Evolutionary conservation across 2,113 vertebrate genomes (phyloP).

Genomic region (Myiopsitta monachus): DNA sequence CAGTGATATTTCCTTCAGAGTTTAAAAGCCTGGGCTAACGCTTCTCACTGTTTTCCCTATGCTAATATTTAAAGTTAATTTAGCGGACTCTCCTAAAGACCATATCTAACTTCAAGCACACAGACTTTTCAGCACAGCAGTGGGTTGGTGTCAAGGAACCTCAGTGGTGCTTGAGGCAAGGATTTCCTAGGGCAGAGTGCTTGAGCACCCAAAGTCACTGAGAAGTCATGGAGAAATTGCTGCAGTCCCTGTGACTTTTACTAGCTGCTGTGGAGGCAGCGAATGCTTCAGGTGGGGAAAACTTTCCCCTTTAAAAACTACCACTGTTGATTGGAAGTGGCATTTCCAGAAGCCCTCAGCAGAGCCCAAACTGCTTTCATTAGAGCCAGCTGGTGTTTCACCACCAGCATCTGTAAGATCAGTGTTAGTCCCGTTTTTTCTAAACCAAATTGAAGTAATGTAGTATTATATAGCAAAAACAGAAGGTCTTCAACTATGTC

Average conservation of each 20-base stretch:
- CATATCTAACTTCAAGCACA: not conserved
- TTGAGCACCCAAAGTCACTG: not conserved
- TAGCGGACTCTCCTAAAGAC: not conserved
- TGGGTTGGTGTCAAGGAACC: rapidly evolving
- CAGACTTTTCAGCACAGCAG: not conserved
- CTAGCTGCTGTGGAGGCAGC: not conserved
- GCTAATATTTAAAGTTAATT: not conserved
- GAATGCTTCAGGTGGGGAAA: not conserved
- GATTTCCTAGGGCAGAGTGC: not conserved
- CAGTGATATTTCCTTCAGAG: not conserved
- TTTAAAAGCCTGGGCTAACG: not conserved
- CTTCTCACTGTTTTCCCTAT: not conserved
- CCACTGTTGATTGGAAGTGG: not conserved
- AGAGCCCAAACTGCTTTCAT: not conserved
- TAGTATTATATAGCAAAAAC: not conserved
- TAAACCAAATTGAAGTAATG: not conserved
- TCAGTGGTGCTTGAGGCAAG: not conserved
- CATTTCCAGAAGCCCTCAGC: not conserved
- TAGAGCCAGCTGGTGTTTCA: not conserved
- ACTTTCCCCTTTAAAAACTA: not conserved
- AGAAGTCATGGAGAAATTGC: not conserved
- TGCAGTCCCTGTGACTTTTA: not conserved
- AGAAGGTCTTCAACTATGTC: not conserved
- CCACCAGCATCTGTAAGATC: not conserved
- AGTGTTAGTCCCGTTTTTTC: not conserved